These are phyloP conservation scores for Danio kyathit DNA, from an alignment of 2,797 vertebrate species.

Conservation along the genomic window DNA sequence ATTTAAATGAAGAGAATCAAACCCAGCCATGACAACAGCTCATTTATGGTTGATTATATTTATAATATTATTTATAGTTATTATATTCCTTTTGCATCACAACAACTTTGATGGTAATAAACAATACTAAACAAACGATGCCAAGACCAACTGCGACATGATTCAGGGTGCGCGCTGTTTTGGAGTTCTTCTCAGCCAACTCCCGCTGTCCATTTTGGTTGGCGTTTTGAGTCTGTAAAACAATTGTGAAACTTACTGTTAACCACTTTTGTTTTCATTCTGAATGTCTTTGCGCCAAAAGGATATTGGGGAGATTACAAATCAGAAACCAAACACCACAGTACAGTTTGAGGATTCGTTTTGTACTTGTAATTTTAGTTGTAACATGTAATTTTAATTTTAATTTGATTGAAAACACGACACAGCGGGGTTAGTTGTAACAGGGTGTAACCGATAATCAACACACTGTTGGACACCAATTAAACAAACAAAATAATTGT, in stretches of 20 bases:
- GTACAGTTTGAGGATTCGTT: no score
- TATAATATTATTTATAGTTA: background rate
- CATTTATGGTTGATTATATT: no score
- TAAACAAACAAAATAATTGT: no score
- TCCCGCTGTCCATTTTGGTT: background rate
- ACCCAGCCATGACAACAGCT: background rate
- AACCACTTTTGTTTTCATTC: background rate
- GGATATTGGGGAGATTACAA: background rate
- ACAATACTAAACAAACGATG: background rate
- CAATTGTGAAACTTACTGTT: background rate
- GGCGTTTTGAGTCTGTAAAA: constrained; percentile 35
- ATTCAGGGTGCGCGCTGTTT: constrained; percentile 25
- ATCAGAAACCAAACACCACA: background rate
- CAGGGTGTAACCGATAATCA: no score
- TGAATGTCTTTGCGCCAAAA: background rate
- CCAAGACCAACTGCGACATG: background rate
- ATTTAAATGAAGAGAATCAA: background rate
- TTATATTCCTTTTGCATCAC: accelerated
- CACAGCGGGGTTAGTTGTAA: no score
- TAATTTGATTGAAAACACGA: no score
- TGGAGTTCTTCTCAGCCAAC: constrained; percentile 29
- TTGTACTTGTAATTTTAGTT: no score
- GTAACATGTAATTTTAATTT: no score
- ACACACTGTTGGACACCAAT: no score
- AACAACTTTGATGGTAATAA: background rate